Percentiles rank a stretch among this genome's conserved stretches.
Conservation (phyloP, 2,113 vertebrate species). For the Atlantisia rogersi region DNA sequence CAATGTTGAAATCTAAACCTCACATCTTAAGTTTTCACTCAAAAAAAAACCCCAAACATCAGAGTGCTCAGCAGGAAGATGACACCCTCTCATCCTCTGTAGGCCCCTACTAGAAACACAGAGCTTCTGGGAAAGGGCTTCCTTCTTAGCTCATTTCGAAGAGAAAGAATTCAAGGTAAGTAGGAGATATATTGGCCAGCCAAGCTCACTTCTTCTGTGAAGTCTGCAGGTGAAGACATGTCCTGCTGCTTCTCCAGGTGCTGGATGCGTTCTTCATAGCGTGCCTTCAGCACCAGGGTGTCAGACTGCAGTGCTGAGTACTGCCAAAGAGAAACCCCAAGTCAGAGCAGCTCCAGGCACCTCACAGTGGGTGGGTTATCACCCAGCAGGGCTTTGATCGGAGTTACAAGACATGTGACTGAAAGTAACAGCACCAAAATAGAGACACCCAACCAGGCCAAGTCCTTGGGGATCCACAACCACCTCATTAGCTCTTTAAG, state of each 20-base stretch:
- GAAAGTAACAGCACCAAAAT: not conserved
- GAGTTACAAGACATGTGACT: not conserved
- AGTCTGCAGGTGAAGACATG: slow-evolving; percentile 46
- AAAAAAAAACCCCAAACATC: too few relatives aligned
- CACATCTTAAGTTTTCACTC: not conserved
- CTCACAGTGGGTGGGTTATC: rapidly evolving
- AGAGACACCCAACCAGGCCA: not conserved
- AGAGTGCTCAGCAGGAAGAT: not conserved
- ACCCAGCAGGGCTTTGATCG: not conserved
- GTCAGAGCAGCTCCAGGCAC: not conserved
- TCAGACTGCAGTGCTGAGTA: slow-evolving; percentile 73
- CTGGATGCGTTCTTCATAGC: slow-evolving; percentile 62
- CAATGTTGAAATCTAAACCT: not conserved
- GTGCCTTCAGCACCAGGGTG: slow-evolving; percentile 67
- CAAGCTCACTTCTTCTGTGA: slow-evolving; percentile 83
- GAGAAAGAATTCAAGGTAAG: not conserved
- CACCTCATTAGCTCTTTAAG: not conserved
- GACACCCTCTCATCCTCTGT: not conserved
- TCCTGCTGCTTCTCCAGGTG: slow-evolving; percentile 62
- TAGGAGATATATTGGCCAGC: not conserved
- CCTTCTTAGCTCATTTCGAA: not conserved
- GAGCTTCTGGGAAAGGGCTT: not conserved
- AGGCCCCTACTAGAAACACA: not conserved
- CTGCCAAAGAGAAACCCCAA: slow-evolving; percentile 32
- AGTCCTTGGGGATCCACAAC: not conserved